phyloP scores from a whole-genome alignment of 2,113 vertebrate species.

The Ictalurus furcatus region DNA sequence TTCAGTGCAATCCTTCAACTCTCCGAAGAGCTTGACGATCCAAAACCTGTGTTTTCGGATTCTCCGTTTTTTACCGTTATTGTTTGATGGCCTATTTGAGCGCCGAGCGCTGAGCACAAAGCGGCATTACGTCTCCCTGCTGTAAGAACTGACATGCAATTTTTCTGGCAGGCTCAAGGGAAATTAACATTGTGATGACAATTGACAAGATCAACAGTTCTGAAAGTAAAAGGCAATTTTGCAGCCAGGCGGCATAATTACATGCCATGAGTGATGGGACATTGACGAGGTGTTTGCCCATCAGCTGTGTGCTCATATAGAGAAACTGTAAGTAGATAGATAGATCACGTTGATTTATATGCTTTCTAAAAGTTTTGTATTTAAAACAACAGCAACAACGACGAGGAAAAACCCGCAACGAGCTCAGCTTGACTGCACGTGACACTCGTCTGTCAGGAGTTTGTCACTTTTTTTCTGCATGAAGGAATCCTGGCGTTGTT shows the following conservation, averaged over 20 bases:
- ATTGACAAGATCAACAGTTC: constrained; percentile 75
- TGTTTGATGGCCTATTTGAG: constrained; percentile 56
- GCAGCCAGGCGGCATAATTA: constrained; percentile 66
- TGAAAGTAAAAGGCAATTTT: constrained; percentile 67
- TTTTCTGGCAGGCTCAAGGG: constrained; percentile 67
- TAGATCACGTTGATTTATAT: not conserved
- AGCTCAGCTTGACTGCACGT: not conserved
- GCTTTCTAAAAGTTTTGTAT: not conserved
- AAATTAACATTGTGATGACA: constrained; percentile 74
- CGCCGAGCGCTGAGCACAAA: constrained; percentile 58
- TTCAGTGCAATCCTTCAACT: constrained; percentile 7
- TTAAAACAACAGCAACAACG: not conserved
- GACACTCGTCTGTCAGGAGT: not conserved
- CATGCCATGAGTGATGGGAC: constrained; percentile 57
- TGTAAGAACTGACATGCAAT: constrained; percentile 66
- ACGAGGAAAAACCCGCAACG: not conserved
- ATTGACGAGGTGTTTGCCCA: not conserved
- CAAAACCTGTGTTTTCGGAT: not conserved
- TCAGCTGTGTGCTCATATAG: constrained; percentile 1
- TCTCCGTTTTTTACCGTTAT: constrained; percentile 22
- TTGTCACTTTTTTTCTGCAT: not conserved
- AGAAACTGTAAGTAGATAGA: constrained; percentile 18
- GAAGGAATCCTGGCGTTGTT: not conserved
- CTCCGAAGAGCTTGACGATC: not conserved
- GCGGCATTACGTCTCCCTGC: constrained; percentile 63